These are phyloP conservation scores for Ceyx melanurus DNA, from an alignment of 2,113 vertebrate species.

Conservation along the genomic window DNA sequence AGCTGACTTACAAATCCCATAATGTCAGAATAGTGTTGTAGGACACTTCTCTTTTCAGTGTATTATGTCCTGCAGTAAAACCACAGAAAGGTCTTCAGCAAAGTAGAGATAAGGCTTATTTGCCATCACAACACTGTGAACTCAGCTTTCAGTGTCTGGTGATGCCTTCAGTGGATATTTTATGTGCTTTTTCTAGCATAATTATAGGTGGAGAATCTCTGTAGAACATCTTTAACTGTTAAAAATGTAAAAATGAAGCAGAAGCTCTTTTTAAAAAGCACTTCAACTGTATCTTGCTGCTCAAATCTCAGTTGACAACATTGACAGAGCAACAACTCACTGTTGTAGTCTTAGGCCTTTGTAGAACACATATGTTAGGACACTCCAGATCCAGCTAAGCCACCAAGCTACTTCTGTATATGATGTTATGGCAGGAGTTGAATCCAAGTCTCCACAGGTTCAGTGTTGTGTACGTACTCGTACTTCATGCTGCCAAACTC, in stretches of 20 bases:
- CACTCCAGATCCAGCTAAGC: not conserved
- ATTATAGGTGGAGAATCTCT: not conserved
- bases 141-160: not conserved
- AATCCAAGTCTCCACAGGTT: not conserved
- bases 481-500: not conserved
- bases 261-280: not conserved
- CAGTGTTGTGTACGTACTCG: fast-evolving
- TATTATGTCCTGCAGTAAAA: not conserved
- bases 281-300: not conserved
- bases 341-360: not conserved
- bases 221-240: not conserved
- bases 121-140: not conserved
- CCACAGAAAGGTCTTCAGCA: not conserved
- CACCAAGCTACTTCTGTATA: not conserved
- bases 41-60: not conserved
- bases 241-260: not conserved
- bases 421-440: not conserved
- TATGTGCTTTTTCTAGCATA: not conserved
- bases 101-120: not conserved
- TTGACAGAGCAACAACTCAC: fast-evolving
- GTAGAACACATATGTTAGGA: not conserved
- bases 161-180: not conserved
- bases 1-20: not conserved
- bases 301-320: not conserved
- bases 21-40: fast-evolving